Conservation (phyloP, 2,113 vertebrate genomes). For the Ceyx melanurus region DNA sequence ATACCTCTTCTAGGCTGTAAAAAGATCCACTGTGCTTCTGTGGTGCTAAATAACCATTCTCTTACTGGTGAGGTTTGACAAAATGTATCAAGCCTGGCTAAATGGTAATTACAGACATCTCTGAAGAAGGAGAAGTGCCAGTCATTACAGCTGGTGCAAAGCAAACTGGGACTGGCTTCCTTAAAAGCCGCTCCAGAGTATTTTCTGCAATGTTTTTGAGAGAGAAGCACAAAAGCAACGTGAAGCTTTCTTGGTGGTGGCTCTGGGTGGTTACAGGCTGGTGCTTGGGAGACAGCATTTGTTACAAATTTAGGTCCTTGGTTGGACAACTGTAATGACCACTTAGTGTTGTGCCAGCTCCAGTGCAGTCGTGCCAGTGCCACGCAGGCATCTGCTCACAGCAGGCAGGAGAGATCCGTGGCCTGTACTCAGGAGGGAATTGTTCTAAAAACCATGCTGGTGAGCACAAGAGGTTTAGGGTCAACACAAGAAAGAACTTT, state of each 20-base stretch:
- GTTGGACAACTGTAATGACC: not conserved
- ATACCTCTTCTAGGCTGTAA: not conserved
- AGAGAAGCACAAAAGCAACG: not conserved
- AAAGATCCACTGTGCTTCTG: not conserved
- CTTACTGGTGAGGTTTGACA: not conserved
- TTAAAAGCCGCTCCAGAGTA: not conserved
- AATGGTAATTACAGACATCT: not conserved
- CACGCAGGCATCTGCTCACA: not conserved
- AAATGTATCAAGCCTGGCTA: not conserved
- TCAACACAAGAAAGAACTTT: too few species aligned
- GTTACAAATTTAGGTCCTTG: constrained; percentile 28
- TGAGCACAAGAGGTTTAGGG: too few species aligned
- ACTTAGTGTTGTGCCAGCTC: not conserved
- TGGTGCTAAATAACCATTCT: not conserved
- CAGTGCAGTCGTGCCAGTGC: rapidly evolving
- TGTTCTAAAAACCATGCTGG: not conserved
- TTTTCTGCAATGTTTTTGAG: not conserved
- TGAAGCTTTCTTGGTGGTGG: not conserved
- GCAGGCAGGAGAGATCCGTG: not conserved
- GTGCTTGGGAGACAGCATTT: not conserved
- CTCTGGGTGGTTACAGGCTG: not conserved
- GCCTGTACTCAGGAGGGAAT: not conserved
- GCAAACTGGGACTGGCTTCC: not conserved
- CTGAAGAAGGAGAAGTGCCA: not conserved
- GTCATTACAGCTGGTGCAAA: not conserved